Percentiles rank a stretch among this genome's conserved stretches.
Conservation (phyloP, 2,888 invertebrate species). For the Hypena proboscidalis region DNA sequence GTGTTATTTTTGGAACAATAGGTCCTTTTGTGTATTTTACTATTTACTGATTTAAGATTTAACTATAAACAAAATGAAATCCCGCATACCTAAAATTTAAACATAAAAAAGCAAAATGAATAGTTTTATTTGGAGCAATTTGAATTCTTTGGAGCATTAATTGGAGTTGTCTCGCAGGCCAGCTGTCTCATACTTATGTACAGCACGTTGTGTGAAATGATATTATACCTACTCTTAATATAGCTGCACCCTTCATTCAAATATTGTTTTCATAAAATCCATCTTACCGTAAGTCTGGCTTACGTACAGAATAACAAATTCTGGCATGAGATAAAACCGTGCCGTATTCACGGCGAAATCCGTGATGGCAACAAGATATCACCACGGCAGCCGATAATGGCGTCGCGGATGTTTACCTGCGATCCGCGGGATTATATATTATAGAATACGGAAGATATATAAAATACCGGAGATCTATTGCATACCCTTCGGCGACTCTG, state of each 20-base stretch:
- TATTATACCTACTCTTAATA: no score
- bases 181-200: constrained; percentile 31
- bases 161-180: constrained; percentile 13
- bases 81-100: no score
- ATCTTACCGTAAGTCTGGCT: constrained; percentile 11
- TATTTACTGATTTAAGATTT: no score
- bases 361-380: constrained; percentile 28
- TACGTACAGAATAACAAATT: constrained; percentile 33
- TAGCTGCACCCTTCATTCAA: constrained; percentile 27
- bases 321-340: constrained; percentile 20
- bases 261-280: constrained; percentile 34
- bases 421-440: constrained; percentile 20
- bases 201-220: no score
- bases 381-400: constrained; percentile 33
- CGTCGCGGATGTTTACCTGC: constrained; percentile 41
- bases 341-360: constrained; percentile 31
- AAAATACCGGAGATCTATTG: constrained; percentile 31
- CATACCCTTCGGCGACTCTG: constrained; percentile 13
- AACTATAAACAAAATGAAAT: no score
- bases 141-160: constrained; percentile 15
- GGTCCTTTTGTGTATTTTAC: no score
- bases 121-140: not conserved
- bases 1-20: not conserved
- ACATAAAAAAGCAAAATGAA: no score
- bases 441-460: constrained; percentile 9